Evolutionary conservation across 2,888 invertebrate genomes (phyloP).

Genomic region (Zaprionus obscuricornis): DNA sequence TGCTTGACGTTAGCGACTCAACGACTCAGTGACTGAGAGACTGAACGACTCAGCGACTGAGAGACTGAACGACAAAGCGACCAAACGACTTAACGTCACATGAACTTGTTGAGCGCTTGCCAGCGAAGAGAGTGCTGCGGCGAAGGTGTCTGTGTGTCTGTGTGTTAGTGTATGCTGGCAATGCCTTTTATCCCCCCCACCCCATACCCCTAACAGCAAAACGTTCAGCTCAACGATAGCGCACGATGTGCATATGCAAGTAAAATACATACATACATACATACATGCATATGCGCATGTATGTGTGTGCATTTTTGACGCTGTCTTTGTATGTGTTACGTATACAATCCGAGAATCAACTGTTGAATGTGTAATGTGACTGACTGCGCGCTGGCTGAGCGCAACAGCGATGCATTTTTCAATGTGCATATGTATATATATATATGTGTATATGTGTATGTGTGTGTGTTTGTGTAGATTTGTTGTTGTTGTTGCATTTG

Average conservation of each 20-base stretch:
- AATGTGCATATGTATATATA: background rate
- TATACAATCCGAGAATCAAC: constrained; percentile 61
- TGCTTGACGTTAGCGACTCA: too few species aligned
- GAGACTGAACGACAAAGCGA: too few species aligned
- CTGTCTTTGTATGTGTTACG: constrained; percentile 13
- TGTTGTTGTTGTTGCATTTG: constrained; percentile 36
- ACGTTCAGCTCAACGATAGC: constrained; percentile 26
- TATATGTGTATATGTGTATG: background rate
- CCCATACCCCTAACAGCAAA: too few species aligned
- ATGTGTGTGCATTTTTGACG: too few species aligned
- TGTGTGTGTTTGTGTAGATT: constrained; percentile 6
- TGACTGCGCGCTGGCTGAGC: constrained; percentile 43
- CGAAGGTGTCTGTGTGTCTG: constrained; percentile 4
- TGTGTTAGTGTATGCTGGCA: constrained; percentile 19
- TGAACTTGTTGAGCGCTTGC: constrained; percentile 65
- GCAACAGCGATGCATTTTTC: constrained; percentile 66
- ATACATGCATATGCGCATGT: constrained; percentile 9
- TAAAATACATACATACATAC: too few species aligned
- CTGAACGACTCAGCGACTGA: constrained; percentile 31
- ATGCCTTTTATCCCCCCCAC: constrained; percentile 21
- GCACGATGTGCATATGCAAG: constrained; percentile 29
- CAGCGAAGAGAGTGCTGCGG: too few species aligned
- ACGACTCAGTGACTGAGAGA: too few species aligned
- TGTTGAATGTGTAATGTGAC: constrained; percentile 72
- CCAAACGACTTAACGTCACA: constrained; percentile 54